Base-by-base conservation (phyloP, 2,113 vertebrate genomes). In the Amblyornis subalaris region DNA sequence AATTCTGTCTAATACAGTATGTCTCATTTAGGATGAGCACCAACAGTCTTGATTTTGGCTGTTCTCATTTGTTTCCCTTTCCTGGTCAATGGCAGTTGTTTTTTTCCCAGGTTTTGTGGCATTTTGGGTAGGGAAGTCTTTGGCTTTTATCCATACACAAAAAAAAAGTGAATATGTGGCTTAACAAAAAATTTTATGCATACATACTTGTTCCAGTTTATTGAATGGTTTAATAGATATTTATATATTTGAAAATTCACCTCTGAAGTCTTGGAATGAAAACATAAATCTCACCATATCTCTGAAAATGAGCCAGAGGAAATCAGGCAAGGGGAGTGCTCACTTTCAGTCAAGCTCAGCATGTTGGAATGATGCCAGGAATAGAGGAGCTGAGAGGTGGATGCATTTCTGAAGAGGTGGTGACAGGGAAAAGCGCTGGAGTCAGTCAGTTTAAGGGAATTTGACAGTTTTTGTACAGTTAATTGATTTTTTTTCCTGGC, bases 31-130 rank as follows among this genome's bases (percentile, higher is more conserved):
- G 78, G 72, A 84, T 83, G 84, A 96, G 60, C 55, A 84, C 29
- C 72, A 33, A 15, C 8, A 38, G 8, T 70, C n/a, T 23, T 7
- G 21, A 36, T 94, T 92, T 95, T 74, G 84, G 80, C 66, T 94
- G 53, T 89, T 90, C 92, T 94, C 60, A 9, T 94, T 38, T 45
- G 84, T 97, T 92, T 97, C 95, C 95, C 95, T 94, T 96, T 97
- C 74, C 85, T 96, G 96, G 96, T 84, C 87, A 92, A 44, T 60
- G 24, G 4, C 2, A 36, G 42, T 29, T 53, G 3, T 75, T 82
- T 71, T 74, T 60, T 44, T 38, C 29, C 7, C 48, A 65, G 12
- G 48, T 78, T 89, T 79, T 48, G 6, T 35, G 42, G 10, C 5
- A 6, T 6, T 95, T 71, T 53, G 25, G 19, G 13, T 48, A 48